A percentile compares a stretch with the other conserved stretches of the same genome.
These are phyloP conservation scores for Craseonycteris thonglongyai DNA, from an alignment of 2,113 vertebrate species.

Conservation along the genomic window DNA sequence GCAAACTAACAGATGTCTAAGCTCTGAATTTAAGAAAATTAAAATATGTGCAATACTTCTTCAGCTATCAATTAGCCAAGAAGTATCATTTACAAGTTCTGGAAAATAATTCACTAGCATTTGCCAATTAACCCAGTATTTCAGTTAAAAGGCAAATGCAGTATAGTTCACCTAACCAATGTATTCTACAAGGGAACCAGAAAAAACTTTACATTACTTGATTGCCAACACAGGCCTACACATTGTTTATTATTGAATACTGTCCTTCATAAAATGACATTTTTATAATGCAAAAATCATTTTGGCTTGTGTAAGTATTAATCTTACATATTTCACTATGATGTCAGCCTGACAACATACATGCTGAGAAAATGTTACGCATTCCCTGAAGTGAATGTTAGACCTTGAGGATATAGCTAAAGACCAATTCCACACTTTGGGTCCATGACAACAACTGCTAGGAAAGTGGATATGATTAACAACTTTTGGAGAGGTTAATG, in stretches of 20 bases:
- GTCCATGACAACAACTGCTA: conserved; percentile 32
- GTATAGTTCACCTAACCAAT: background rate
- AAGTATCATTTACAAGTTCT: conserved; percentile 10
- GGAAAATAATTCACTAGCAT: background rate
- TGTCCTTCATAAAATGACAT: background rate
- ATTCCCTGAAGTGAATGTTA: conserved; percentile 6
- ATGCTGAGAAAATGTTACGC: background rate
- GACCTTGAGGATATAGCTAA: background rate
- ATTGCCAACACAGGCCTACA: background rate
- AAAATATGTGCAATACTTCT: background rate
- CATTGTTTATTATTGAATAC: conserved; percentile 20
- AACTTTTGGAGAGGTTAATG: conserved; percentile 14
- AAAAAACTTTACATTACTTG: conserved; percentile 6
- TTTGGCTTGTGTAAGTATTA: conserved; percentile 39
- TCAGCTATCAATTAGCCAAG: background rate
- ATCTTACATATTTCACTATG: conserved; percentile 50
- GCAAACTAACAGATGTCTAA: background rate
- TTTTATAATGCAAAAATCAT: conserved; percentile 47
- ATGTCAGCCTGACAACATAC: conserved; percentile 31
- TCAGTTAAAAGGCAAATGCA: background rate
- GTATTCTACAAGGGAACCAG: background rate
- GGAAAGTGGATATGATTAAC: conserved; percentile 36
- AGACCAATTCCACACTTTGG: conserved; percentile 33
- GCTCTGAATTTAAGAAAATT: background rate
- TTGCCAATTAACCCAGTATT: background rate